phyloP scores from a whole-genome alignment of 92 coral and sea anemone species.

The Isaurus tuberculatus region DNA sequence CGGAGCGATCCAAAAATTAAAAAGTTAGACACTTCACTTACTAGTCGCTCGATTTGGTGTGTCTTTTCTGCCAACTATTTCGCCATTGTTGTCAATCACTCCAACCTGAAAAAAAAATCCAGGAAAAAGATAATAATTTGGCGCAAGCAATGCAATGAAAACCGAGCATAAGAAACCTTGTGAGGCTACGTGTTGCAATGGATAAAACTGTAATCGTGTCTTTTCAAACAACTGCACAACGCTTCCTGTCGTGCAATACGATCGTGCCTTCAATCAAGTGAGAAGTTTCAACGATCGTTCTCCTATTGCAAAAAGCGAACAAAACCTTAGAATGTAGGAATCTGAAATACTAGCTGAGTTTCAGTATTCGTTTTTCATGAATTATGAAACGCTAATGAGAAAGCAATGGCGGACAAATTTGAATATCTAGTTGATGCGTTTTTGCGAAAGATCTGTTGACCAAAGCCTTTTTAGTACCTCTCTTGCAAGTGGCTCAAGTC shows the following conservation, averaged over 20 bases:
- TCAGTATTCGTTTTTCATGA: slow-evolving; percentile 61
- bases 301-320: neutral
- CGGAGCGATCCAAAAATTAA: slow-evolving; percentile 9
- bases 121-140: slow-evolving; percentile 19
- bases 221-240: neutral
- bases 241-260: neutral
- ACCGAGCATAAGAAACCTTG: neutral
- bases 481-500: slow-evolving; percentile 76
- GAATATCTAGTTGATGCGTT: slow-evolving; percentile 48
- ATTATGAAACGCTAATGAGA: slow-evolving; percentile 58
- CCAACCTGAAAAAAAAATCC: slow-evolving; percentile 80
- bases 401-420: slow-evolving; percentile 61
- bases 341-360: slow-evolving; percentile 14
- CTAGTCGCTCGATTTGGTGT: slow-evolving; percentile 58
- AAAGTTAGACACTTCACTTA: slow-evolving; percentile 52
- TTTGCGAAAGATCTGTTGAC: slow-evolving; percentile 46
- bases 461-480: slow-evolving; percentile 65
- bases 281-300: neutral
- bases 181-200: slow-evolving; percentile 11
- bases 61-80: slow-evolving; percentile 72
- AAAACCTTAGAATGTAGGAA: neutral
- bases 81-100: slow-evolving; percentile 87
- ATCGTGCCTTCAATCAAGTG: neutral
- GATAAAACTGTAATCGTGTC: slow-evolving; percentile 12
- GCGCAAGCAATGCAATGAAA: slow-evolving; percentile 18